Evolutionary conservation across 2,888 invertebrate species (phyloP).

Genomic region (Diarsia dahlii): DNA sequence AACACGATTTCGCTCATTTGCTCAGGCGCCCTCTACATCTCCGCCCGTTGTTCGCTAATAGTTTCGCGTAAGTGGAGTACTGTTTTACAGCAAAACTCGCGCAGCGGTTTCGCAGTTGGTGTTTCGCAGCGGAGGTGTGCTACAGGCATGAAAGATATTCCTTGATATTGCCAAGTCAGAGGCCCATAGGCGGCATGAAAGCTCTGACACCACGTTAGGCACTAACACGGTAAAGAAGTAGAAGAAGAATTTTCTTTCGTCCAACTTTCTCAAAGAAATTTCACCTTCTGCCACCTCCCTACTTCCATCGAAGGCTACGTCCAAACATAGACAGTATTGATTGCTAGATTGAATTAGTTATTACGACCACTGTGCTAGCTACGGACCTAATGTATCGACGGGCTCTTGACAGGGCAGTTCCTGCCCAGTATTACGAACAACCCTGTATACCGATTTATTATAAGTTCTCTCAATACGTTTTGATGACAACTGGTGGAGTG

Average conservation of each 20-base stretch:
- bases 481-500: not conserved
- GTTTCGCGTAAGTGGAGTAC: no score
- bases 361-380: conserved; percentile 31
- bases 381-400: conserved; percentile 39
- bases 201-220: no score
- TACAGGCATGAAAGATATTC: no score
- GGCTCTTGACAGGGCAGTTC: conserved; percentile 7
- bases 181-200: no score
- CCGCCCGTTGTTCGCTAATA: no score
- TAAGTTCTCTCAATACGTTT: not conserved
- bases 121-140: no score
- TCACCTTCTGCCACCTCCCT: conserved; percentile 18
- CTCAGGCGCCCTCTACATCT: no score
- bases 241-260: not conserved
- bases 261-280: not conserved
- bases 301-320: conserved; percentile 24
- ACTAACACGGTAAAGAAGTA: no score
- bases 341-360: conserved; percentile 64
- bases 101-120: no score
- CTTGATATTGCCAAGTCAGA: no score
- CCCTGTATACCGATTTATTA: conserved; percentile 11
- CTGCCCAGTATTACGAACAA: not conserved
- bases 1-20: no score
- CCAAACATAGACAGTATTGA: conserved; percentile 61
- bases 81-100: no score